Evolutionary conservation across 2,797 vertebrate genomes (phyloP).

Genomic region (Lepus townsendii): DNA sequence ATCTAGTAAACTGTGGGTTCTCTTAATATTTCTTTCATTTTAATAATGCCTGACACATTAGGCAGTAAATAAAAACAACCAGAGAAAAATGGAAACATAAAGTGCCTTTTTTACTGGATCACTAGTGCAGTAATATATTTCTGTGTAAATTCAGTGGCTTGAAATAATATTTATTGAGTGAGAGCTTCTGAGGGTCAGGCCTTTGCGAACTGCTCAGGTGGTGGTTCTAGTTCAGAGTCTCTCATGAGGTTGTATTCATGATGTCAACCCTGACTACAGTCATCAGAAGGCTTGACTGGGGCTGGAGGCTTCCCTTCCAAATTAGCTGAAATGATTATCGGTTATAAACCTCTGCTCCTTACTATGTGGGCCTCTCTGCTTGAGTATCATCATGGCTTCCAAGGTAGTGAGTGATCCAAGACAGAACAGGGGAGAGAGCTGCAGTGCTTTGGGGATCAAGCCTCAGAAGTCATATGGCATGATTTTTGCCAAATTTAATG

Average conservation of each 20-base stretch:
- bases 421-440: not conserved
- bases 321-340: not conserved
- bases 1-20: slow-evolving; percentile 7
- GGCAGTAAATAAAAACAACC: slow-evolving; percentile 30
- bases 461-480: not conserved
- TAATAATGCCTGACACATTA: not conserved
- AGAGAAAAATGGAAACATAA: slow-evolving; percentile 17
- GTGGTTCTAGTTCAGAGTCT: not conserved
- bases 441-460: not conserved
- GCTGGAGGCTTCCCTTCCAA: not conserved
- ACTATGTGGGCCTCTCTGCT: not conserved
- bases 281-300: not conserved
- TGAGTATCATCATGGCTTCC: not conserved
- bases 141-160: slow-evolving; percentile 14
- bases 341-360: not conserved
- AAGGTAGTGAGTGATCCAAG: not conserved
- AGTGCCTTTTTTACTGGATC: not conserved
- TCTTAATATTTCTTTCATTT: slow-evolving; percentile 41
- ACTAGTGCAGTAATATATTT: not conserved
- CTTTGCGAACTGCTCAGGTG: not conserved
- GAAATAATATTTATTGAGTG: slow-evolving; percentile 29
- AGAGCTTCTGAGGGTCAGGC: not conserved
- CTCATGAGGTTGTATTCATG: not conserved
- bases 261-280: not conserved
- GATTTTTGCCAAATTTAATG: not conserved